phyloP scores from a whole-genome alignment of 2,888 invertebrate genomes.

The Andrena flavipes region DNA sequence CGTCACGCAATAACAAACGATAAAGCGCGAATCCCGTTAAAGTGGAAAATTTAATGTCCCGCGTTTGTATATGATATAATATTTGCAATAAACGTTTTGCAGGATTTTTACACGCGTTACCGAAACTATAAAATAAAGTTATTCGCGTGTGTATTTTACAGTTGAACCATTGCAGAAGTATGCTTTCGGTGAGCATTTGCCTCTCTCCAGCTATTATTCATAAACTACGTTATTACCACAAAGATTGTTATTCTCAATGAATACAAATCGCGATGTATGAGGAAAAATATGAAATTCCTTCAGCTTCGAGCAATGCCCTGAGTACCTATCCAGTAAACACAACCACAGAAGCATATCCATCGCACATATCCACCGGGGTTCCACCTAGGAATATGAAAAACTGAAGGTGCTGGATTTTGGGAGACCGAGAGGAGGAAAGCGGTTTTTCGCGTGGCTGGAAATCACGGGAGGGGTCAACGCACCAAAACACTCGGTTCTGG shows the following conservation, averaged over 20 bases:
- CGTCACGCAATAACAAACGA: conserved; percentile 52
- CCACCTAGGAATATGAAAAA: no score
- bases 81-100: conserved; percentile 49
- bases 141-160: conserved; percentile 23
- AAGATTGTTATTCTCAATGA: not conserved
- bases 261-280: not conserved
- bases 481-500: conserved; percentile 79
- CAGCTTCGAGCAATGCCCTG: not conserved
- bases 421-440: not conserved
- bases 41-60: conserved; percentile 60
- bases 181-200: not conserved
- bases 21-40: conserved; percentile 51
- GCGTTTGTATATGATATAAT: conserved; percentile 52
- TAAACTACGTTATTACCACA: not conserved
- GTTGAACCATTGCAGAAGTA: conserved; percentile 15
- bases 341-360: no score
- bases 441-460: conserved; percentile 48
- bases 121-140: conserved; percentile 48
- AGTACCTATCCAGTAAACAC: no score
- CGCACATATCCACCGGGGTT: no score
- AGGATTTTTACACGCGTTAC: conserved; percentile 36
- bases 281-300: not conserved
- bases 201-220: not conserved
- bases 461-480: conserved; percentile 77
- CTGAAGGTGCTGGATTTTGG: no score